Evolutionary conservation across 2,888 invertebrate species (phyloP), one percentile per base, ranked within the genome.

Genomic region (Orchesellides sinensis): DNA sequence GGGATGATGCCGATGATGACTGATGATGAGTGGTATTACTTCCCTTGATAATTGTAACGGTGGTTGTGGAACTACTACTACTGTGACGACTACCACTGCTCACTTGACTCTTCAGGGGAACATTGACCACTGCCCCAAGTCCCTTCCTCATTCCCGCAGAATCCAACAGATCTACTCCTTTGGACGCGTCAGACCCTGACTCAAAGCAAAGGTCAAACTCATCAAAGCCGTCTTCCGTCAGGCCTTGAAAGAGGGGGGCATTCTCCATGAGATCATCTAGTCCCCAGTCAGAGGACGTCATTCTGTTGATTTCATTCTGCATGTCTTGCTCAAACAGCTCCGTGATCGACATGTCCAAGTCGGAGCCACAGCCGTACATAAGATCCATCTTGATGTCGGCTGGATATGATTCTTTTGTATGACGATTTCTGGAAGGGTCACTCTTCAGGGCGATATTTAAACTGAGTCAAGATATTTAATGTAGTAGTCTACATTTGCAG

Each of bases 241-340:
- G 75, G 25, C 80, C 80, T 63, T 80, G 80, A 65, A 80, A 80
- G 23, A 80, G 73, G 49, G 80, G 73, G 6, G 73, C 68, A 49
- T 73, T 65, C 47, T 73, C 80, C 72, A 80, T 73, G 80, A 80
- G 80, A 80, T 80, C 80, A 73, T 80, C 73, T 14, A 80, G 73
- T 23, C 75, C 68, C 59, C 69, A 61, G 40, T 83, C 83, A 4
- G 72, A 66, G 65, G 80, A 63, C 70, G 80, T 68, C 77, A 83
- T 83, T 49, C 78, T 35, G 61, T 69, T 78, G 61, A 96, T 95
- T 91, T 96, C 96, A 87, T 94, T 93, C 89, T 96, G 95, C 84
- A 97, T 96, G 89, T 96, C 97, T 90, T 95, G 94, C 89, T 96
- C 96, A 86, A 97, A 92, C 94, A 96, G 96, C 89, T 97, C 96